A percentile compares a stretch with the other conserved stretches of the same genome.
These are phyloP conservation scores for Drosophila repleta DNA, from an alignment of 1,140 invertebrate species.

Conservation along the genomic window DNA sequence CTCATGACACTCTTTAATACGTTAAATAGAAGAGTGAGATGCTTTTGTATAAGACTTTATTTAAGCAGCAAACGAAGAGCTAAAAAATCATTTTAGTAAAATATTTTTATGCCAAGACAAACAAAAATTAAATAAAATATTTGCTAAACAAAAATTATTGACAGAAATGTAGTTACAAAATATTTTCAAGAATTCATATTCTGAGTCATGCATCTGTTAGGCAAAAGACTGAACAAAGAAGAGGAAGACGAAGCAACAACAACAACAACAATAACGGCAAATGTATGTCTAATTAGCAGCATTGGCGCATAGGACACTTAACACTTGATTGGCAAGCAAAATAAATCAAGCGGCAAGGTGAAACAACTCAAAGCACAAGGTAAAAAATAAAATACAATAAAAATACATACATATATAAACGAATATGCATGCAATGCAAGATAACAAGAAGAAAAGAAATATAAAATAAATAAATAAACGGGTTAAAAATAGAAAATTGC, in stretches of 20 bases:
- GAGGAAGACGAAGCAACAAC: no score
- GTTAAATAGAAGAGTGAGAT: no score
- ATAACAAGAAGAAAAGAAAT: constrained; percentile 14
- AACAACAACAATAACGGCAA: not conserved
- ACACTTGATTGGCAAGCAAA: constrained; percentile 56
- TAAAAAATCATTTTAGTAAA: no score
- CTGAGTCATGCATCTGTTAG: constrained; percentile 4
- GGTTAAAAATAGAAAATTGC: constrained; percentile 49
- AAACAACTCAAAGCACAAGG: constrained; percentile 26
- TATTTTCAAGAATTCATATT: not conserved
- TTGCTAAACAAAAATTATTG: not conserved
- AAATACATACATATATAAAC: not conserved
- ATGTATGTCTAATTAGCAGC: constrained; percentile 30
- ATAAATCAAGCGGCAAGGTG: constrained; percentile 45
- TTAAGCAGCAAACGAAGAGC: no score
- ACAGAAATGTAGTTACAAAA: not conserved
- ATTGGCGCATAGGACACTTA: constrained; percentile 19
- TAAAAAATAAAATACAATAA: constrained; percentile 14
- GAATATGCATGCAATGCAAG: constrained; percentile 26
- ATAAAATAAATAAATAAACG: constrained; percentile 23
- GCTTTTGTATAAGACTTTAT: no score
- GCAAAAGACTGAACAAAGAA: constrained; percentile 11
- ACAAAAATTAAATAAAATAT: no score
- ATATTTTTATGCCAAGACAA: no score
- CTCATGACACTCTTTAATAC: no score